Evolutionary conservation across 2,113 vertebrate species (phyloP).

Genomic region (Meleagris gallopavo): DNA sequence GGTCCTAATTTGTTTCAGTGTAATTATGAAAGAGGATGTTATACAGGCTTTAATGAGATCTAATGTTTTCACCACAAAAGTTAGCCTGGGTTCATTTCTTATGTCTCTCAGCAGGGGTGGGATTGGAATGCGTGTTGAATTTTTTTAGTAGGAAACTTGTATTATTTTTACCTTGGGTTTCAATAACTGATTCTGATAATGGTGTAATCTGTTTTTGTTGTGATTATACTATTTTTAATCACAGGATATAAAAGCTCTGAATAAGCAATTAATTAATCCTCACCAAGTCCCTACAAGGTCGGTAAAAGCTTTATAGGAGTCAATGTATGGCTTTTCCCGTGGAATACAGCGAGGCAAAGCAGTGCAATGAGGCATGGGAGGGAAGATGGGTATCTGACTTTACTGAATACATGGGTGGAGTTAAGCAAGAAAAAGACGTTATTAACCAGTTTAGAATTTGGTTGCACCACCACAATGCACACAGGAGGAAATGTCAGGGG

Average conservation of each 20-base stretch:
- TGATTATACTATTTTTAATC: conserved; percentile 22
- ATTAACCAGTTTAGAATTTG: not conserved
- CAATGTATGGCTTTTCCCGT: not conserved
- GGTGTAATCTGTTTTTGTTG: not conserved
- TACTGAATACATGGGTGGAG: not conserved
- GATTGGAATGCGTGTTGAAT: not conserved
- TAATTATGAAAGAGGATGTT: conserved; percentile 21
- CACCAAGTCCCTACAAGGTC: not conserved
- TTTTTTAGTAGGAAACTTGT: not conserved
- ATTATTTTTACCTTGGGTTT: conserved; percentile 19
- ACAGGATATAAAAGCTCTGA: conserved; percentile 3
- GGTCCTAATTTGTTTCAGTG: conserved; percentile 2
- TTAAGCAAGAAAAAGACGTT: not conserved
- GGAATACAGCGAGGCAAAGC: not conserved
- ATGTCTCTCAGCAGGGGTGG: conserved; percentile 1
- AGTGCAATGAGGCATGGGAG: not conserved
- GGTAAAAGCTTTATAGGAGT: not conserved
- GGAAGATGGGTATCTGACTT: not conserved
- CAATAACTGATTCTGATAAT: conserved; percentile 14
- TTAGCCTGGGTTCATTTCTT: conserved; percentile 15
- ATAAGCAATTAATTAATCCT: conserved; percentile 44
- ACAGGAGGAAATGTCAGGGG: not conserved
- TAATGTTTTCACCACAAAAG: not conserved
- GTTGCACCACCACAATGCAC: not conserved
- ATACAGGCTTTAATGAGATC: conserved; percentile 5